Conservation (phyloP, 2,797 vertebrate genomes). For the Lithobates pipiens region DNA sequence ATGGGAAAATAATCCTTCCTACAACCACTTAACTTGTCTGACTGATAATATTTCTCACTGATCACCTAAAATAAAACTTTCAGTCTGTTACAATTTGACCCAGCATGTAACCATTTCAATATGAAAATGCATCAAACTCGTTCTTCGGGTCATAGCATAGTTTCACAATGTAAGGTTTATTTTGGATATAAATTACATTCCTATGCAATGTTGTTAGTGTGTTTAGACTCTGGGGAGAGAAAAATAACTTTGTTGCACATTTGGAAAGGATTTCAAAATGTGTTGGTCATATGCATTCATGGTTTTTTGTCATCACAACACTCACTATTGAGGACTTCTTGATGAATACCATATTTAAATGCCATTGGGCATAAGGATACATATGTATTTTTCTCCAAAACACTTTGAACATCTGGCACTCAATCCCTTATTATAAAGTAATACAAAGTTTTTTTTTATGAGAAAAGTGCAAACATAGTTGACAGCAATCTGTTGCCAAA, state of each 20-base stretch:
- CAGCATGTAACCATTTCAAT: neutral
- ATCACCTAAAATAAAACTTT: neutral
- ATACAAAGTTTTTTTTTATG: slow-evolving; percentile 49
- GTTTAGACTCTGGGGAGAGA: slow-evolving; percentile 15
- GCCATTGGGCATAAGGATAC: slow-evolving; percentile 45
- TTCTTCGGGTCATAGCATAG: slow-evolving; percentile 7
- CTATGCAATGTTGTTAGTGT: slow-evolving; percentile 30
- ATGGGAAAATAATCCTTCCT: neutral
- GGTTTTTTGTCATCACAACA: slow-evolving; percentile 36
- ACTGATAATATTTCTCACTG: neutral
- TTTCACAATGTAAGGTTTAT: neutral
- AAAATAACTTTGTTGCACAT: slow-evolving; percentile 32
- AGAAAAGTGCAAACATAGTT: slow-evolving; percentile 38
- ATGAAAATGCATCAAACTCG: neutral
- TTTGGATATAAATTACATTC: slow-evolving; percentile 26
- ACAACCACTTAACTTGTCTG: neutral
- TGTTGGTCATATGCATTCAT: slow-evolving; percentile 46
- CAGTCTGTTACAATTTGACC: neutral
- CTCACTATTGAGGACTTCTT: slow-evolving; percentile 32
- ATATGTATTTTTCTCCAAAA: slow-evolving; percentile 44
- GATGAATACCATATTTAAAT: slow-evolving; percentile 52
- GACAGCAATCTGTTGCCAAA: slow-evolving; percentile 43
- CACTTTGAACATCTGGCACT: slow-evolving; percentile 43
- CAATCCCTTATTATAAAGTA: slow-evolving; percentile 47
- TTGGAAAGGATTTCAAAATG: slow-evolving; percentile 45